Percentiles rank a stretch among this genome's conserved stretches.
phyloP scores from a whole-genome alignment of 2,113 vertebrate genomes.

The Polypterus senegalus region DNA sequence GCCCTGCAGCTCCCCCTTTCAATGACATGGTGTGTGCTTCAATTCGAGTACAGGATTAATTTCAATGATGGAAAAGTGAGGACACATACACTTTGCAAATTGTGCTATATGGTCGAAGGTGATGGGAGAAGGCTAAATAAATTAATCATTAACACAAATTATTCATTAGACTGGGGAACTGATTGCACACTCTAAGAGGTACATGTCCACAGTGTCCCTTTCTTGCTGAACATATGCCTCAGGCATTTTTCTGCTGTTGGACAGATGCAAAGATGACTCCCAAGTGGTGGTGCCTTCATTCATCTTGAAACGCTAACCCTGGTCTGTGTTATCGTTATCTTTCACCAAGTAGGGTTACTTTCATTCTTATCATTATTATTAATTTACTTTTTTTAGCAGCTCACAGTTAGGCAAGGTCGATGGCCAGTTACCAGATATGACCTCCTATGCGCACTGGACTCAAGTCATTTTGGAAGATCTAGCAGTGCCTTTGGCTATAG shows the following conservation, averaged over 20 bases:
- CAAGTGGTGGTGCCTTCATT: constrained; percentile 30
- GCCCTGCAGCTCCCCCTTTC: too few relatives aligned
- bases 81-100: constrained; percentile 25
- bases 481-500: too few relatives aligned
- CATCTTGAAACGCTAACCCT: constrained; percentile 33
- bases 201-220: constrained; percentile 35
- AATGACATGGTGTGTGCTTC: too few relatives aligned
- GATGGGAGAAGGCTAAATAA: constrained; percentile 34
- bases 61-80: constrained; percentile 8
- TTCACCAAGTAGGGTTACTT: too few relatives aligned
- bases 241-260: constrained; percentile 40
- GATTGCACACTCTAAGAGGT: constrained; percentile 35
- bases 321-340: constrained; percentile 2
- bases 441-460: constrained; percentile 19
- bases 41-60: constrained; percentile 3
- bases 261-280: constrained; percentile 33
- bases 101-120: constrained; percentile 46
- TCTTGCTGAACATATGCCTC: constrained; percentile 43
- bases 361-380: too few relatives aligned
- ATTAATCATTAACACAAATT: constrained; percentile 57
- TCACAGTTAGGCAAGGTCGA: constrained; percentile 21
- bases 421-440: constrained; percentile 21
- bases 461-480: constrained; percentile 21
- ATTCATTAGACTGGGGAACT: constrained; percentile 50
- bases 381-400: too few relatives aligned